phyloP scores from a whole-genome alignment of 2,113 vertebrate species.

The Sylvia atricapilla region DNA sequence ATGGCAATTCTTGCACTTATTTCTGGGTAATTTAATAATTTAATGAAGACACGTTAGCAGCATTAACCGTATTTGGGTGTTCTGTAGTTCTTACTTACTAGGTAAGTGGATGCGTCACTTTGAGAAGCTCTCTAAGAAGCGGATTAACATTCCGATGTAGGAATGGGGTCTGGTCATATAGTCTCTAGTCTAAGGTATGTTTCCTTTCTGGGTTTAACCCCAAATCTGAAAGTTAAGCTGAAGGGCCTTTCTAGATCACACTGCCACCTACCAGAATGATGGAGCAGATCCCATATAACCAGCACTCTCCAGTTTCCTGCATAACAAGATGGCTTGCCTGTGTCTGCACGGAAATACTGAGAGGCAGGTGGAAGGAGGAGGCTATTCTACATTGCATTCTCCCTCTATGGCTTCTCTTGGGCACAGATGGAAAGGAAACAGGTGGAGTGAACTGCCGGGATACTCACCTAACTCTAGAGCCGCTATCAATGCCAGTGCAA shows the following conservation, averaged over 20 bases:
- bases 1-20: neutral
- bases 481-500: constrained; percentile 92
- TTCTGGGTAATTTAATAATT: neutral
- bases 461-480: constrained; percentile 93
- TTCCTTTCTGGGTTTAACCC: neutral
- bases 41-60: neutral
- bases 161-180: neutral
- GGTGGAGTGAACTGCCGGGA: neutral
- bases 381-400: neutral
- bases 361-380: neutral
- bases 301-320: neutral
- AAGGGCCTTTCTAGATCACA: neutral
- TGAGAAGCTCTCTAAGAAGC: neutral
- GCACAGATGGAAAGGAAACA: neutral
- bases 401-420: neutral
- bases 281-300: neutral
- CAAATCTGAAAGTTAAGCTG: neutral
- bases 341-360: fast-evolving
- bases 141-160: neutral
- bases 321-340: neutral
- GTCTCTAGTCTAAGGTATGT: neutral
- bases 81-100: neutral
- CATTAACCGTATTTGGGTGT: neutral
- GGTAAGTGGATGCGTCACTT: neutral
- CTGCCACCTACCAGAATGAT: neutral